Evolutionary conservation across 2,888 invertebrate genomes (phyloP), one percentile per base, ranked within the genome.

Genomic region (Anarsia innoxiella): DNA sequence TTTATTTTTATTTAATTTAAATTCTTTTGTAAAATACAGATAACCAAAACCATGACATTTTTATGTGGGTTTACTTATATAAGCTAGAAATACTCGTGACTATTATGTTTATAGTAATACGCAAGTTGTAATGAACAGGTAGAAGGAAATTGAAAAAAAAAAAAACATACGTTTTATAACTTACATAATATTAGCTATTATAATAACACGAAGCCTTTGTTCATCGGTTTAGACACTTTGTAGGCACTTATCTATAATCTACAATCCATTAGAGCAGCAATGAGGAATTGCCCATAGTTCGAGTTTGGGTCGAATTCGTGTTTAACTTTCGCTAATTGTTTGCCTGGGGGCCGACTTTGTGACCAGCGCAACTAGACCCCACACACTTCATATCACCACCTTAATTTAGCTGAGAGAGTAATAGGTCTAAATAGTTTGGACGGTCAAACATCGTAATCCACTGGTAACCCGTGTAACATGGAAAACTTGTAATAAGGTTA

Each of bases 241-340:
- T n/a, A 27, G 11, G 25, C 41, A 41, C 49, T 53, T 54, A 61
- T 61, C 50, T 53, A 48, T 57, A 56, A 60, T 59, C 53, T 56
- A 56, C 38, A 42, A 48, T 40, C 52, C 52, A 51, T 60, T 52
- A 45, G 41, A 47, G 40, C 42, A 37, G 44, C 54, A 66, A 65
- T 61, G 65, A 68, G 66, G 58, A 60, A 70, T 65, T 54, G 55
- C 53, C 57, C 54, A 57, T 55, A 60, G 56, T 59, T 59, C 41
- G 53, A 59, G 60, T 60, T 58, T 50, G 57, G 63, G 58, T 56
- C 54, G 56, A 60, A 65, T 65, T 63, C 59, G 59, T 73, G 68
- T 75, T 76, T 76, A 76, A 76, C 73, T 76, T 77, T 58, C 56
- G 46, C 66, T 74, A 76, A 78, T 76, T 77, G 76, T 77, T 76